A percentile compares a stretch with the other conserved stretches of the same genome.
Conservation (phyloP, 2,888 invertebrate genomes). For the Anarsia innoxiella region DNA sequence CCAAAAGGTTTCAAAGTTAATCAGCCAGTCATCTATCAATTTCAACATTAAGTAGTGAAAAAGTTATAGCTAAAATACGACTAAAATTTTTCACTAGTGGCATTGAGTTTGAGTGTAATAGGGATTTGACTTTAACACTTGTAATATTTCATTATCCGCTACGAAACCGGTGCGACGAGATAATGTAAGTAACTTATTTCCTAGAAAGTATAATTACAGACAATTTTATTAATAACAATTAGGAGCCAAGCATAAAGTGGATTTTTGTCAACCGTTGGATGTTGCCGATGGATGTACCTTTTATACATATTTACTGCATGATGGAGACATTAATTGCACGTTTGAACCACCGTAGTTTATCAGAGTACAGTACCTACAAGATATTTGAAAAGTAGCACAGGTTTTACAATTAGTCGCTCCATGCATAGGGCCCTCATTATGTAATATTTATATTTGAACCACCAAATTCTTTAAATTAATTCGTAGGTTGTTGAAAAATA, state of each 20-base stretch:
- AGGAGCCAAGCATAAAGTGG: conserved; percentile 42
- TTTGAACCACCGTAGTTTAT: conserved; percentile 48
- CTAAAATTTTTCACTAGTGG: not conserved
- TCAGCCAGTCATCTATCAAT: no score
- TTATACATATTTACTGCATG: conserved; percentile 58
- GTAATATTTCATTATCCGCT: conserved; percentile 54
- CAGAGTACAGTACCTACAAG: conserved; percentile 19
- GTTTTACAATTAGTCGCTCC: conserved; percentile 4
- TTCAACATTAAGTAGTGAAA: no score
- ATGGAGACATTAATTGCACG: conserved; percentile 36
- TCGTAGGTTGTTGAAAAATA: conserved; percentile 5
- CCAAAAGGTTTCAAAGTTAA: no score
- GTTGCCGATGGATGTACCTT: conserved; percentile 52
- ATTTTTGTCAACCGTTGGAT: conserved; percentile 49
- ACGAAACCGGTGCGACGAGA: conserved; percentile 65
- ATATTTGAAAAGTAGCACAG: conserved; percentile 2
- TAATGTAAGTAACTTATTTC: conserved; percentile 67
- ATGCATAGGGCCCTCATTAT: conserved; percentile 2
- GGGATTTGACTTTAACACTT: conserved; percentile 6
- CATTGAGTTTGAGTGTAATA: conserved; percentile 1
- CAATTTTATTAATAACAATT: conserved; percentile 41
- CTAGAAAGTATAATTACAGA: conserved; percentile 52
- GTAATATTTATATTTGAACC: conserved; percentile 1
- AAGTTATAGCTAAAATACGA: not conserved
- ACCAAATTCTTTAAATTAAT: conserved; percentile 5